phyloP scores from a whole-genome alignment of 2,797 vertebrate species.

The Intellagama lesueurii region DNA sequence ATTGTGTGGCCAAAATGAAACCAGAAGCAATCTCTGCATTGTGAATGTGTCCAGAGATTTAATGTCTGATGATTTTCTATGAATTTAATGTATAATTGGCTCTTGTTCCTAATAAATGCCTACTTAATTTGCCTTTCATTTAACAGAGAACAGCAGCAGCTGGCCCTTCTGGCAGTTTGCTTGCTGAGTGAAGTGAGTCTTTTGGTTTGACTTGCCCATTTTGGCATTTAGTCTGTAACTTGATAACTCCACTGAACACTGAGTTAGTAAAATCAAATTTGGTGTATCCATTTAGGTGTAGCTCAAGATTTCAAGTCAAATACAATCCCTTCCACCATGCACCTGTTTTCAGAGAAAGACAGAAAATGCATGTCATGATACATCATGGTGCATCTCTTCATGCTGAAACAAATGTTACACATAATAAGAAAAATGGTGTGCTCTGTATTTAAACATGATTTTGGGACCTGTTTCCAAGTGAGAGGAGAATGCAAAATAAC shows the following conservation, averaged over 20 bases:
- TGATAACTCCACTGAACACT: background rate
- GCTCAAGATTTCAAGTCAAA: background rate
- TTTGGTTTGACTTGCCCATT: background rate
- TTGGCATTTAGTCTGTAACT: background rate
- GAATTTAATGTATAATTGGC: background rate
- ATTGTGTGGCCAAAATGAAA: slow-evolving; percentile 28
- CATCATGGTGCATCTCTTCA: background rate
- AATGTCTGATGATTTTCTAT: background rate
- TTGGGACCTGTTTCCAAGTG: background rate
- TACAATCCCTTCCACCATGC: too few relatives aligned
- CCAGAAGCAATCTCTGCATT: background rate
- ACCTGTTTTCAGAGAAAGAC: background rate
- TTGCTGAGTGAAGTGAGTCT: background rate
- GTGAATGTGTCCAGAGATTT: fast-evolving
- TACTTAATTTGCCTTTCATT: slow-evolving; percentile 39
- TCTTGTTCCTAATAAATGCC: slow-evolving; percentile 38
- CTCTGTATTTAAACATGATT: background rate
- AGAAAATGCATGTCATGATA: background rate
- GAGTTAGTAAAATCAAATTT: background rate
- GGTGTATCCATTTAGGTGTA: background rate
- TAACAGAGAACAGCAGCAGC: background rate
- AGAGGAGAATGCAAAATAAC: background rate
- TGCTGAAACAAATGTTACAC: background rate
- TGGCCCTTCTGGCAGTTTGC: background rate
- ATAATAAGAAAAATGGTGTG: background rate